Base-by-base conservation (phyloP, 2,888 invertebrate species). In the Heliothis peltigera region DNA sequence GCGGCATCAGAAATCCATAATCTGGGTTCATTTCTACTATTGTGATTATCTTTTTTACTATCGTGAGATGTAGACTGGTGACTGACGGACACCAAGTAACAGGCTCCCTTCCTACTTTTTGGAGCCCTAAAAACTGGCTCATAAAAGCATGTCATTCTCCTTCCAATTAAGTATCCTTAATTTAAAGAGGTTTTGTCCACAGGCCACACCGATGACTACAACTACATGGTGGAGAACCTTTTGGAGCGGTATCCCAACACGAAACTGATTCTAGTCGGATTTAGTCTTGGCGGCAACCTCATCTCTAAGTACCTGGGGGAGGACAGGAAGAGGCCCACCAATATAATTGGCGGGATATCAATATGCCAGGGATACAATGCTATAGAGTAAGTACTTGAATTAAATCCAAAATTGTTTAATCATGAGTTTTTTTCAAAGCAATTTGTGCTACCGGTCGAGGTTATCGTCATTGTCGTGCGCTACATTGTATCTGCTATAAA, bases 281-380 rank as follows among this genome's bases (percentile, higher is more conserved):
- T 98, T 92, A 98, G 98, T 91, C 96, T 99, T 89, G 99, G 99
- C 48, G 99, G 98, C 22, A 99, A 99, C 94, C 95, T 99, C 73
- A 96, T 99, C 47, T 97, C 98, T n/a, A 98, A 98, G 91, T 99
- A 98, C 89, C 95, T 99, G 88, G 98, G 98, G 42, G 98, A 98
- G 91, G 96, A 96, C 18, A 91, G 95, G 72, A 95, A 95, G 71
- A 95, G 96, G 78, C 96, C 97, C 1, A 81, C 93, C 17, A 97
- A 96, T 85, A 97, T 99, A 63, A 97, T 98, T 81, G 98, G 98
- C 56, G 99, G 97, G 28, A 97, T 99, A 82, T 98, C 98, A 35
- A 97, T 99, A 85, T 98, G 99, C 88, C 99, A 99, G 92, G 99
- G 99, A 83, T 99, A 99, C 90, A 98, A 98, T 90, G 98, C 98